Evolutionary conservation across 1,140 invertebrate genomes (phyloP).

Genomic region (Oscheius sp.): DNA sequence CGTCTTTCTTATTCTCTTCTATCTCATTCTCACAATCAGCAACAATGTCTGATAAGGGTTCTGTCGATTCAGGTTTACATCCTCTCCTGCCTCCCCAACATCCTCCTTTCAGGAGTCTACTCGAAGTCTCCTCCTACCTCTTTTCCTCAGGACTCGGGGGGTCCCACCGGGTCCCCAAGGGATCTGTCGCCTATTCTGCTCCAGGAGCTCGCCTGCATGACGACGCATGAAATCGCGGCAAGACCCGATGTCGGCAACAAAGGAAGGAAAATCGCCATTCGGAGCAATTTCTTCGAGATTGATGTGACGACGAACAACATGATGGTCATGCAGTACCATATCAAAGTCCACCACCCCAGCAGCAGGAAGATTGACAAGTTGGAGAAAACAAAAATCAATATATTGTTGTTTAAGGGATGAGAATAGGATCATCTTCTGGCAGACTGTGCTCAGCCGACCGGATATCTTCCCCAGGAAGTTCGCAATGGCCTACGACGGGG

Average conservation of each 20-base stretch:
- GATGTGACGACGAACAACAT: conserved; percentile 26
- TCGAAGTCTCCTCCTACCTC: too few relatives aligned
- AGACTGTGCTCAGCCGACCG: conserved; percentile 18
- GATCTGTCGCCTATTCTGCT: neutral
- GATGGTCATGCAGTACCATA: conserved; percentile 41
- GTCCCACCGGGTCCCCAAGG: neutral
- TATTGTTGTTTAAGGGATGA: conserved; percentile 41
- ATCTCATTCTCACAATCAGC: too few relatives aligned
- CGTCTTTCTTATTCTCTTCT: too few relatives aligned
- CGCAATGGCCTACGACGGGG: conserved; percentile 45
- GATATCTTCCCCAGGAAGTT: conserved; percentile 42
- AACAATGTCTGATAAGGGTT: too few relatives aligned
- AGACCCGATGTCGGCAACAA: conserved; percentile 32
- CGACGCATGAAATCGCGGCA: conserved; percentile 32
- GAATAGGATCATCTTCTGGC: conserved; percentile 45
- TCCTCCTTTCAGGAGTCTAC: too few relatives aligned
- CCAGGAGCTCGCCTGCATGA: conserved; percentile 34
- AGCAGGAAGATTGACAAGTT: conserved; percentile 34
- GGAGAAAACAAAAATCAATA: neutral
- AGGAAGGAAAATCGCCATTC: conserved; percentile 28
- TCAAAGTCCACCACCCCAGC: conserved; percentile 39
- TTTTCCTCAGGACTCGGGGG: neutral
- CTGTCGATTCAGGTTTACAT: too few relatives aligned
- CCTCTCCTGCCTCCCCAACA: too few relatives aligned
- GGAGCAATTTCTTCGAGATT: conserved; percentile 37